A percentile compares a stretch with the other conserved stretches of the same genome.
phyloP scores from a whole-genome alignment of 1,140 invertebrate species.

The Eupeodes corollae region DNA sequence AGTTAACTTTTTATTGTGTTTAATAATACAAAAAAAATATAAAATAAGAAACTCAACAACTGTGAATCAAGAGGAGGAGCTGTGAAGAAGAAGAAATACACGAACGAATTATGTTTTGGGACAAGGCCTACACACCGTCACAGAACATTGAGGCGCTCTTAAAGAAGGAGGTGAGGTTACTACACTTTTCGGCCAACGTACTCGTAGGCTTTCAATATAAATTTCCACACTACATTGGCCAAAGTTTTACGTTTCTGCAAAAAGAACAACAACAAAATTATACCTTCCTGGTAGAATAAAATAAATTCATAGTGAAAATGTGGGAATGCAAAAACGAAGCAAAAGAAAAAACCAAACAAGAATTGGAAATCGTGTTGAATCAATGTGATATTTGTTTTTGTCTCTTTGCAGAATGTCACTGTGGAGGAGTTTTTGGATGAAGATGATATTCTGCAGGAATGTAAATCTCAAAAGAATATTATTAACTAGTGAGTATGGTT shows the following conservation, averaged over 20 bases:
- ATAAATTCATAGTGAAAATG: slow-evolving; percentile 1
- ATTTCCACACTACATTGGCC: not conserved
- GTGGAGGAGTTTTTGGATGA: slow-evolving; percentile 83
- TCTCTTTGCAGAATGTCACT: slow-evolving; percentile 67
- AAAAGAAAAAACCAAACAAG: too few relatives aligned
- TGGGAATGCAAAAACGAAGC: too few relatives aligned
- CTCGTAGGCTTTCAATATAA: not conserved
- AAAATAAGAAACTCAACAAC: not conserved
- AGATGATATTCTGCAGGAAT: slow-evolving; percentile 91
- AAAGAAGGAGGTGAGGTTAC: slow-evolving; percentile 54
- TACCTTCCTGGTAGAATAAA: slow-evolving; percentile 4
- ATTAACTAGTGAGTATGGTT: slow-evolving; percentile 75
- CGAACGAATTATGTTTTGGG: slow-evolving; percentile 67
- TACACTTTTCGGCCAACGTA: too few relatives aligned
- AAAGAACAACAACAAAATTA: too few relatives aligned
- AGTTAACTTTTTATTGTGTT: too few relatives aligned
- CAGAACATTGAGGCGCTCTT: slow-evolving; percentile 63
- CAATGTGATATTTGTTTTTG: slow-evolving; percentile 6
- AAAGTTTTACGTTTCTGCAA: too few relatives aligned
- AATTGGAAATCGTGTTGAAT: not conserved
- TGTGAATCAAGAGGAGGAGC: not conserved
- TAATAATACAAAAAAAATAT: too few relatives aligned
- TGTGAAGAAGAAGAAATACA: not conserved
- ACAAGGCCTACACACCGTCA: slow-evolving; percentile 57
- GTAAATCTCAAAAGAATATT: slow-evolving; percentile 83